phyloP scores from a whole-genome alignment of 2,888 invertebrate genomes.

The Ophioninae sp. region DNA sequence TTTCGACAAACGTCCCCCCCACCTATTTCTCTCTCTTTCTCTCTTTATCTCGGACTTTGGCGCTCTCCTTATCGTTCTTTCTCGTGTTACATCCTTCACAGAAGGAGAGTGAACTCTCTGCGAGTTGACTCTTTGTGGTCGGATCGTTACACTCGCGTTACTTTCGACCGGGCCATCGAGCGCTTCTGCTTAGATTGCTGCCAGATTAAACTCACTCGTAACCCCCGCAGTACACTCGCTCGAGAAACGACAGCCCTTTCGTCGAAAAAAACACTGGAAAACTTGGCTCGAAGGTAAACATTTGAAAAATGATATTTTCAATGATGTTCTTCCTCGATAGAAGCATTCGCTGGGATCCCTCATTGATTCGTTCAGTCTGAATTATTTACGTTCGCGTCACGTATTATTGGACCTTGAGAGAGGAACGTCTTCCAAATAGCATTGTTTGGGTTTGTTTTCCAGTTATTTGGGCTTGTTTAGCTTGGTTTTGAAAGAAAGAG shows the following conservation, averaged over 20 bases:
- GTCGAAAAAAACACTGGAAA: slow-evolving; percentile 8
- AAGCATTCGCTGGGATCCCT: too few relatives aligned
- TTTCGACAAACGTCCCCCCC: slow-evolving; percentile 62
- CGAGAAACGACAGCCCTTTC: background rate
- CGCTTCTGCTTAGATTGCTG: slow-evolving; percentile 51
- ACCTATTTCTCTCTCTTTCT: background rate
- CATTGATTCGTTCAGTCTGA: too few relatives aligned
- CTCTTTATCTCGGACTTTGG: background rate
- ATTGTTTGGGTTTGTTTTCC: too few relatives aligned
- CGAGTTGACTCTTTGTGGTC: slow-evolving; percentile 60
- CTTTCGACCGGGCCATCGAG: slow-evolving; percentile 39
- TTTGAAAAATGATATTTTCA: background rate
- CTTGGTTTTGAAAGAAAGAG: background rate
- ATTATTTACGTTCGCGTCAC: too few relatives aligned
- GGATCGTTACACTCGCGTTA: slow-evolving; percentile 59
- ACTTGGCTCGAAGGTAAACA: background rate
- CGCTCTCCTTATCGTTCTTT: background rate
- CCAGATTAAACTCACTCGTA: slow-evolving; percentile 47
- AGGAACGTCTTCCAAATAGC: too few relatives aligned
- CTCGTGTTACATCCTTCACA: slow-evolving; percentile 34
- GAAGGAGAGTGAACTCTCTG: slow-evolving; percentile 41
- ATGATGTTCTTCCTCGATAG: background rate
- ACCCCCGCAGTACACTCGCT: slow-evolving; percentile 6
- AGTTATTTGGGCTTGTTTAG: slow-evolving; percentile 46
- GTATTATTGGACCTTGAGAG: too few relatives aligned